phyloP scores from a whole-genome alignment of 2,888 invertebrate species.

The Zygaena filipendulae region DNA sequence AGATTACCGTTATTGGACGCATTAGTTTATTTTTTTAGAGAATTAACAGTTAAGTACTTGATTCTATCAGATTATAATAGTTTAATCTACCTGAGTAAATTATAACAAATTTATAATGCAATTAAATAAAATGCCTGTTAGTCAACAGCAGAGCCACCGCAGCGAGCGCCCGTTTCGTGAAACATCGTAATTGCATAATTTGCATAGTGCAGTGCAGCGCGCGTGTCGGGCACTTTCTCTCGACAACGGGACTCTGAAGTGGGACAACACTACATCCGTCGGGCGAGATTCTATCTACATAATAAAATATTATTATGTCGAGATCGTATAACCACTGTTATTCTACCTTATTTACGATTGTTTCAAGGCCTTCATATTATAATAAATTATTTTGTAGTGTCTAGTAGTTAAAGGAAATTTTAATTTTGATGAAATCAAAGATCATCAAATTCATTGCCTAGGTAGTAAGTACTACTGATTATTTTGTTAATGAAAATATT shows the following conservation, averaged over 20 bases:
- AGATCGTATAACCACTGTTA: constrained; percentile 13
- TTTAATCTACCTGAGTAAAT: not conserved
- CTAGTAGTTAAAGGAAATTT: too few relatives aligned
- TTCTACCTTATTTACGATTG: constrained; percentile 18
- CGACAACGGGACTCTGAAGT: constrained; percentile 51
- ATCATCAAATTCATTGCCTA: too few relatives aligned
- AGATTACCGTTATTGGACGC: too few relatives aligned
- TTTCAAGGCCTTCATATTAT: constrained; percentile 2
- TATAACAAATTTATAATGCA: too few relatives aligned
- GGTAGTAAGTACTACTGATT: too few relatives aligned
- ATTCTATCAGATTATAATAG: not conserved
- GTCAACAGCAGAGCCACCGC: constrained; percentile 16
- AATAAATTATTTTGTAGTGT: too few relatives aligned
- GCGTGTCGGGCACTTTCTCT: constrained; percentile 49
- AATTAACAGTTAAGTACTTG: not conserved
- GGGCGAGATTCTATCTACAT: constrained; percentile 19
- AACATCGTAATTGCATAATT: constrained; percentile 56
- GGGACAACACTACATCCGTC: constrained; percentile 52
- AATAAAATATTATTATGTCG: not conserved
- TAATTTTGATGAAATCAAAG: too few relatives aligned
- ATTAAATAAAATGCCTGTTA: too few relatives aligned
- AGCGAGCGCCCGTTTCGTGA: constrained; percentile 12
- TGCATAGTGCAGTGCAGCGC: constrained; percentile 51
- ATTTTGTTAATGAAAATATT: too few relatives aligned
- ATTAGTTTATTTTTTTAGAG: too few relatives aligned